phyloP scores from a whole-genome alignment of 2,888 invertebrate genomes.

The Sesia apiformis region DNA sequence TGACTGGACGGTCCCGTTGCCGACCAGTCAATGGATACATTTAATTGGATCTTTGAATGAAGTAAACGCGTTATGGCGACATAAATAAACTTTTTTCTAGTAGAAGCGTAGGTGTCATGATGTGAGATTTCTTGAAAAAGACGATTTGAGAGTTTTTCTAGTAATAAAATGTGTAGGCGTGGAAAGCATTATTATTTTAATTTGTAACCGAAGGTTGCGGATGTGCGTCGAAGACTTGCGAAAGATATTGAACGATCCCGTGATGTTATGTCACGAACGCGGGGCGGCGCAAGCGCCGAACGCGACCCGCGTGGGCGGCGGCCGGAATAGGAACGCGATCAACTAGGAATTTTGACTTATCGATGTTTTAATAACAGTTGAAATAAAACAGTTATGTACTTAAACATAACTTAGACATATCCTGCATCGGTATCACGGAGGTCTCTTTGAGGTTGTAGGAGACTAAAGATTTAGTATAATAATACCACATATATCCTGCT shows the following conservation, averaged over 20 bases:
- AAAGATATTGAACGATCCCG: slow-evolving; percentile 65
- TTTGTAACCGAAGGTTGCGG: slow-evolving; percentile 44
- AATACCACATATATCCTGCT: too few species aligned
- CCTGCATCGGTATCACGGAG: too few species aligned
- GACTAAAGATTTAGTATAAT: too few species aligned
- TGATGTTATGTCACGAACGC: slow-evolving; percentile 61
- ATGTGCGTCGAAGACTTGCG: slow-evolving; percentile 41
- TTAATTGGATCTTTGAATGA: slow-evolving; percentile 46
- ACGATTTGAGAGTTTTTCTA: slow-evolving; percentile 6
- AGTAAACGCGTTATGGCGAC: slow-evolving; percentile 28
- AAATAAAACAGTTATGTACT: too few species aligned
- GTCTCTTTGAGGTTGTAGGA: too few species aligned
- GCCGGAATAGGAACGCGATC: slow-evolving; percentile 24
- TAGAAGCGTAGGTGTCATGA: slow-evolving; percentile 26
- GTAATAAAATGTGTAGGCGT: slow-evolving; percentile 3
- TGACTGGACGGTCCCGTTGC: slow-evolving; percentile 42
- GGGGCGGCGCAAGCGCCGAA: slow-evolving; percentile 51
- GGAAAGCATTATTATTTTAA: slow-evolving; percentile 12
- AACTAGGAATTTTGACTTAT: slow-evolving; percentile 9
- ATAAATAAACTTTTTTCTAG: slow-evolving; percentile 36
- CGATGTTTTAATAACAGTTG: not conserved
- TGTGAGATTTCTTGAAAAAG: slow-evolving; percentile 14
- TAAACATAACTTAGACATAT: too few species aligned
- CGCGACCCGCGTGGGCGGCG: slow-evolving; percentile 69
- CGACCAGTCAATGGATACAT: slow-evolving; percentile 44